Evolutionary conservation across 2,113 vertebrate species (phyloP).

Genomic region (Ranitomeya variabilis): DNA sequence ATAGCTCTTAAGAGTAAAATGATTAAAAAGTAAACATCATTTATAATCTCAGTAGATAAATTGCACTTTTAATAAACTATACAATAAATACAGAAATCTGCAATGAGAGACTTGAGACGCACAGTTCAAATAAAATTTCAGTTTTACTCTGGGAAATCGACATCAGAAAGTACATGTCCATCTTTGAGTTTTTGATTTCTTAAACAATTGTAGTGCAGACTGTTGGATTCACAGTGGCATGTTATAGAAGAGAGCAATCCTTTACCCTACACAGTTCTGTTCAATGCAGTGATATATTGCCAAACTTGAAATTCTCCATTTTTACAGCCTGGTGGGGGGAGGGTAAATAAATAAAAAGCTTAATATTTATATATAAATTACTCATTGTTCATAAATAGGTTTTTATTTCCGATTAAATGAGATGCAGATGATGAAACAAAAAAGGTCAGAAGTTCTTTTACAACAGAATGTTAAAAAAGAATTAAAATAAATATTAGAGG

Average conservation of each 20-base stretch:
- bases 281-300: not conserved
- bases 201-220: conserved; percentile 33
- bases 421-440: not conserved
- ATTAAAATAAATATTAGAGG: not conserved
- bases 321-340: not conserved
- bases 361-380: conserved; percentile 26
- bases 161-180: conserved; percentile 47
- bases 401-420: not conserved
- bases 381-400: not conserved
- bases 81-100: conserved; percentile 43
- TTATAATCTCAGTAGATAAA: conserved; percentile 44
- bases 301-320: not conserved
- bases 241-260: conserved; percentile 23
- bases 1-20: conserved; percentile 18
- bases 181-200: conserved; percentile 23
- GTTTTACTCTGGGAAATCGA: conserved; percentile 49
- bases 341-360: not conserved
- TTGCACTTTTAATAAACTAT: conserved; percentile 49
- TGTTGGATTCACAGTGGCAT: conserved; percentile 43
- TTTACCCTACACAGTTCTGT: not conserved
- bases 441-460: not conserved
- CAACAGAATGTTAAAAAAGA: not conserved
- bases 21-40: conserved; percentile 29
- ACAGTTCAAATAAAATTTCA: conserved; percentile 43
- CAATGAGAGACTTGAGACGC: conserved; percentile 37